Conservation (phyloP, 1,140 invertebrate genomes). For the Andricus grossulariae region DNA sequence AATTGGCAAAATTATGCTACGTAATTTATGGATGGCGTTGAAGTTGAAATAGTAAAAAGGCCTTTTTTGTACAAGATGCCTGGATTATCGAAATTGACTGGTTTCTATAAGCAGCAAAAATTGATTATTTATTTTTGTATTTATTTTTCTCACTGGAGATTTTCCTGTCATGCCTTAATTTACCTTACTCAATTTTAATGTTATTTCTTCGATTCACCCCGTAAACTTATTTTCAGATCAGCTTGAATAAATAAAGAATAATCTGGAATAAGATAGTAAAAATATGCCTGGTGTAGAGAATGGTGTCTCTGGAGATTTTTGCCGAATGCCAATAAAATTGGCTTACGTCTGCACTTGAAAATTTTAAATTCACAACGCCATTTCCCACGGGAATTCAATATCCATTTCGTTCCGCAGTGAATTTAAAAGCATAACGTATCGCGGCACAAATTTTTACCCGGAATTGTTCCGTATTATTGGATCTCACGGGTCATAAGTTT, state of each 20-base stretch:
- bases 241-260: slow-evolving; percentile 1
- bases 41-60: too few species aligned
- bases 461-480: background rate
- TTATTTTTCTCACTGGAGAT: background rate
- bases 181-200: background rate
- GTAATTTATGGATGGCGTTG: too few species aligned
- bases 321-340: slow-evolving; percentile 11
- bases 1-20: too few species aligned
- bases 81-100: too few species aligned
- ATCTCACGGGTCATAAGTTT: background rate
- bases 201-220: background rate
- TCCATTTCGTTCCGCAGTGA: slow-evolving; percentile 1
- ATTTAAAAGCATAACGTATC: slow-evolving; percentile 3
- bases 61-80: too few species aligned
- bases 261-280: background rate
- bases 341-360: slow-evolving; percentile 21
- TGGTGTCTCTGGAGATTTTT: slow-evolving; percentile 5
- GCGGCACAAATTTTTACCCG: background rate
- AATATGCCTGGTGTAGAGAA: background rate
- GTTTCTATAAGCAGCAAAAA: too few species aligned
- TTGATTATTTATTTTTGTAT: too few species aligned
- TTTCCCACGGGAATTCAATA: slow-evolving; percentile 17
- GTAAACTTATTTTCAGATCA: background rate
- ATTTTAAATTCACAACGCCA: slow-evolving; percentile 17
- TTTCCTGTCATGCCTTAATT: background rate